phyloP scores from a whole-genome alignment of 2,113 vertebrate species.

The Scomber scombrus region DNA sequence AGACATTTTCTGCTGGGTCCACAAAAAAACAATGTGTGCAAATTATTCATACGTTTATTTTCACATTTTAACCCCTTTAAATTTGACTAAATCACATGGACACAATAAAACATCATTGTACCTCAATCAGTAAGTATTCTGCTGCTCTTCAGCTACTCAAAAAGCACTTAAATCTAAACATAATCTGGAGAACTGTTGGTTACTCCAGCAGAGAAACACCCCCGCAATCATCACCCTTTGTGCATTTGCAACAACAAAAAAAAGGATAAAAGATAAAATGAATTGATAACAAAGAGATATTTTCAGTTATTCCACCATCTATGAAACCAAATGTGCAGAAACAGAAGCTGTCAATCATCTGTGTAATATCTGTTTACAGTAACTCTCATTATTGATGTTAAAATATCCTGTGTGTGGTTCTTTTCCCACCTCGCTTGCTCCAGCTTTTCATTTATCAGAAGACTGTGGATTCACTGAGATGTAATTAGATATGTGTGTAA shows the following conservation, averaged over 20 bases:
- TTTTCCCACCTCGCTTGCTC: neutral
- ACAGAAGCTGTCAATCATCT: slow-evolving; percentile 7
- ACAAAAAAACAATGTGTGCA: too few species aligned
- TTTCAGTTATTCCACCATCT: neutral
- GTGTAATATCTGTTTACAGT: neutral
- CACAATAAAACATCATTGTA: neutral
- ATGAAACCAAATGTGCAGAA: neutral
- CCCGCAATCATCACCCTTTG: neutral
- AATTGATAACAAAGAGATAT: neutral
- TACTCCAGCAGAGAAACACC: neutral
- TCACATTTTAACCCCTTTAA: too few species aligned
- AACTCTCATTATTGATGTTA: neutral
- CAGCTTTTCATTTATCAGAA: slow-evolving; percentile 2
- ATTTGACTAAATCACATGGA: too few species aligned
- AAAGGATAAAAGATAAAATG: neutral
- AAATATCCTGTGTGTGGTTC: neutral
- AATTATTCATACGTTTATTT: too few species aligned
- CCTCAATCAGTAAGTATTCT: neutral
- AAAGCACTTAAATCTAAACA: neutral
- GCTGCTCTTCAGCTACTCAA: neutral
- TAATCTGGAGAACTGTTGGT: neutral
- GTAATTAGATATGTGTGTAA: slow-evolving; percentile 24
- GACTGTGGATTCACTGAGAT: slow-evolving; percentile 1
- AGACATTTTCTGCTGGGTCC: too few species aligned
- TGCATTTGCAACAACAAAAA: neutral